These are phyloP conservation scores for Epizoanthus ramosus DNA, from an alignment of 92 coral and sea anemone genomes.

Conservation along the genomic window DNA sequence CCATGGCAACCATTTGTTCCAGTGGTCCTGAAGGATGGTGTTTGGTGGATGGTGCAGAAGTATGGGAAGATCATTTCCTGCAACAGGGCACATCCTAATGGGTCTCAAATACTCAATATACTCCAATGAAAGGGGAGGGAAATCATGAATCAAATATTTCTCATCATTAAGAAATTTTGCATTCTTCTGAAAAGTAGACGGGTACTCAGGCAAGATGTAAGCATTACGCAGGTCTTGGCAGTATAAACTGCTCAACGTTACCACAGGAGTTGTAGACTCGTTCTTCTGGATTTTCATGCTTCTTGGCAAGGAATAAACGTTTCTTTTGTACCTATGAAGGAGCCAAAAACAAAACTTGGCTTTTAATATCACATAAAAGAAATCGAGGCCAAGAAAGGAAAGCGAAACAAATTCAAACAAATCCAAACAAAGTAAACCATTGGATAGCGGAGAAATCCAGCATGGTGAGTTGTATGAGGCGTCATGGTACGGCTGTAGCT, in stretches of 20 bases:
- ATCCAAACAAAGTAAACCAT: conserved; percentile 17
- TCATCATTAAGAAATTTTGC: conserved; percentile 67
- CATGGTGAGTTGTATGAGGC: conserved; percentile 25
- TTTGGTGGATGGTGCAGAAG: conserved; percentile 72
- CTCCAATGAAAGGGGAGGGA: conserved; percentile 64
- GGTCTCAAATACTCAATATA: conserved; percentile 64
- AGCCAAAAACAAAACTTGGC: conserved; percentile 35
- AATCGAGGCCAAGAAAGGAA: not conserved
- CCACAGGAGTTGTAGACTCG: conserved; percentile 33
- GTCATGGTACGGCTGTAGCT: conserved; percentile 17
- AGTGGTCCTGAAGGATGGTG: conserved; percentile 56
- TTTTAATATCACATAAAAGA: conserved; percentile 20
- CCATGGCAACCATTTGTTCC: conserved; percentile 76
- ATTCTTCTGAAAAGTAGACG: conserved; percentile 65
- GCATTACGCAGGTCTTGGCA: conserved; percentile 69
- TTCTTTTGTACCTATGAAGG: conserved; percentile 41
- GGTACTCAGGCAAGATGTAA: conserved; percentile 69
- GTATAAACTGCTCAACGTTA: conserved; percentile 65
- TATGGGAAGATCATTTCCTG: conserved; percentile 75
- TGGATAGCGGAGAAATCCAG: conserved; percentile 23
- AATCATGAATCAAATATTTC: conserved; percentile 69
- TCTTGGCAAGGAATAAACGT: conserved; percentile 25
- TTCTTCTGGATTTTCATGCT: conserved; percentile 55
- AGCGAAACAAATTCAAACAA: conserved; percentile 4
- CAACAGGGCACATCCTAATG: conserved; percentile 66